Evolutionary conservation across 35 echinoderm and acorn worm genomes (phyloP).

Genomic region (Lytechinus pictus): DNA sequence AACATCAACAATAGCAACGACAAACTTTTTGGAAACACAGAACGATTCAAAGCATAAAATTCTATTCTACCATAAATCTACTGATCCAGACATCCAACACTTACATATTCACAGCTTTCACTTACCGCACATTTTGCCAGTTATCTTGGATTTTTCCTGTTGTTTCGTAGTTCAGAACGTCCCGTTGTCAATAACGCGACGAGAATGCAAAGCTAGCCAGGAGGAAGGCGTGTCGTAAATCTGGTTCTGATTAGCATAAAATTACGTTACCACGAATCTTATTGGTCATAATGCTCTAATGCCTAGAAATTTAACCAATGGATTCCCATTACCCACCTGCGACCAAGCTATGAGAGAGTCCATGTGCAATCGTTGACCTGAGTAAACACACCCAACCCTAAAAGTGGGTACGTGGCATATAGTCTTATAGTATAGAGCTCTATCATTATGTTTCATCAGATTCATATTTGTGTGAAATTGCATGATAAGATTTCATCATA

Average conservation of each 20-base stretch:
- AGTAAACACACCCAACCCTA: background rate
- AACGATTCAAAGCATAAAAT: background rate
- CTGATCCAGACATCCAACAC: background rate
- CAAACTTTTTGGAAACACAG: background rate
- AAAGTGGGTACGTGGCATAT: background rate
- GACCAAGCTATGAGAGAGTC: background rate
- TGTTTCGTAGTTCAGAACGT: background rate
- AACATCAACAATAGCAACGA: background rate
- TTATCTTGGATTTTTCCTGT: background rate
- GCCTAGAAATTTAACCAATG: background rate
- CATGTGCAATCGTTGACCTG: background rate
- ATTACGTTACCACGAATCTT: background rate
- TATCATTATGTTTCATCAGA: too few species aligned
- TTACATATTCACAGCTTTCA: background rate
- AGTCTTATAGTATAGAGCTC: background rate
- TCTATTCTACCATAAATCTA: too few species aligned
- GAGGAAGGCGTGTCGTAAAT: background rate
- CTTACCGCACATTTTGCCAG: background rate
- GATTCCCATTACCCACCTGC: background rate
- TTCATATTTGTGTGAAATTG: background rate
- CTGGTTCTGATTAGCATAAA: background rate
- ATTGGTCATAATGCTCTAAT: background rate
- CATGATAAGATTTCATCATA: background rate
- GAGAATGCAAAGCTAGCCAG: too few species aligned
- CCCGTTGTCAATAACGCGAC: background rate